Conservation (phyloP, 1,140 invertebrate species). For the Drosophila busckii region DNA sequence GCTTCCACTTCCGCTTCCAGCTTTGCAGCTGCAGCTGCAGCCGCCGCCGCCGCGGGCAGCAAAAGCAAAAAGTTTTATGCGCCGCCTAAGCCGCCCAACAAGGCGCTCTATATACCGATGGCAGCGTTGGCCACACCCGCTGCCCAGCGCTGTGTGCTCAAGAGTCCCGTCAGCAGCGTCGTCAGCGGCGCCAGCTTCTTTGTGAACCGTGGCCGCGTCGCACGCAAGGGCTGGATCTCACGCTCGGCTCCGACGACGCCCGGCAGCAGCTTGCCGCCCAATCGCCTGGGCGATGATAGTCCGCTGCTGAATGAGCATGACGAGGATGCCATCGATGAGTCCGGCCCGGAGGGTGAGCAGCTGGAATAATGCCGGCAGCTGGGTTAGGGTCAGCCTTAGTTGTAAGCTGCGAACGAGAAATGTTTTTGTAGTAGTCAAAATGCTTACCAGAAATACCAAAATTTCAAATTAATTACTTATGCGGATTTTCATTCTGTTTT, state of each 20-base stretch:
- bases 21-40: conserved; percentile 1
- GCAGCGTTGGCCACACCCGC: conserved; percentile 31
- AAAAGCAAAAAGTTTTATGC: conserved; percentile 63
- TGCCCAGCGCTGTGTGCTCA: conserved; percentile 59
- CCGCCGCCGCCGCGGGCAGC: conserved; percentile 3
- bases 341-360: conserved; percentile 23
- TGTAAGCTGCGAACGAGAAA: conserved; percentile 6
- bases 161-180: conserved; percentile 69
- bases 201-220: conserved; percentile 44
- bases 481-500: no score
- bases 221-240: conserved; percentile 82
- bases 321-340: conserved; percentile 78
- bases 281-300: conserved; percentile 81
- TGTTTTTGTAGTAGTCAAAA: no score
- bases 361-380: conserved; percentile 9
- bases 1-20: conserved; percentile 2
- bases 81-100: conserved; percentile 61
- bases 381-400: background rate
- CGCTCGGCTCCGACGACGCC: conserved; percentile 88
- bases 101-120: conserved; percentile 75
- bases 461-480: no score
- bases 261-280: conserved; percentile 80
- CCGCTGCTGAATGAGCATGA: conserved; percentile 81
- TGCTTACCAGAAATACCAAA: conserved; percentile 6
- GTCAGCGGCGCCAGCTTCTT: conserved; percentile 66